Evolutionary conservation across 2,888 invertebrate species (phyloP), one percentile per base, ranked within the genome.

Genomic region (Drosophila histrio): DNA sequence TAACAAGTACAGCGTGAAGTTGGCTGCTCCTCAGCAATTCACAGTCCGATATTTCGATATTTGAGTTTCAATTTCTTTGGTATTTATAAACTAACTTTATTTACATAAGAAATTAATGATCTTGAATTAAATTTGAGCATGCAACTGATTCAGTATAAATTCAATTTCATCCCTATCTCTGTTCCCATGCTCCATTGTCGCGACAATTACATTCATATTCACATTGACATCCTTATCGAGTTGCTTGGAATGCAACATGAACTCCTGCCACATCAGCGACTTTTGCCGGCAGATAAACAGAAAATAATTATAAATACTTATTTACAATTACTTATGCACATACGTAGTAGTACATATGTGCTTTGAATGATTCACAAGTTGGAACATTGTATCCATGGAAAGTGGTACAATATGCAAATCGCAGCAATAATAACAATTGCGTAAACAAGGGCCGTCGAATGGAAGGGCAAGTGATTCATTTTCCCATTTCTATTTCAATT

Each of bases 381-480:
- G 22, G 9, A 50, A 58, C 47, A 58, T 41, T 58, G 47, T 22
- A 58, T 17, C 4, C 15, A 30, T 21, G 8, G 9, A 28, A 46
- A 56, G 34, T 36, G 44, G 19, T 41, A 19, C 21, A 52, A 32
- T 52, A 52, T 53, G 41, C 53, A 46, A 46, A 70, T 52, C 34
- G 22, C 17, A 21, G 32, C 5, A 49, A 34, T 11, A 36, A 26
- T 43, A 69, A 32, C 15, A 43, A 61, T 28, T 41, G 34, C 24
- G 41, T 19, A 56, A 54, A 34, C 32, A 36, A 57, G 41, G 46
- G 22, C 57, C 15, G 30, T 59, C 26, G 30, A 59, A 61, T 67
- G 13, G 17, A 52, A 61, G 62, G 52, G 65, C 50, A 21, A 46
- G 17, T 69, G 72, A 72, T 47, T 69, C 72, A 72, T 17, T 38